A percentile compares a stretch with the other conserved stretches of the same genome.
phyloP scores from a whole-genome alignment of 2,797 vertebrate genomes.

The Cryptoprocta ferox region DNA sequence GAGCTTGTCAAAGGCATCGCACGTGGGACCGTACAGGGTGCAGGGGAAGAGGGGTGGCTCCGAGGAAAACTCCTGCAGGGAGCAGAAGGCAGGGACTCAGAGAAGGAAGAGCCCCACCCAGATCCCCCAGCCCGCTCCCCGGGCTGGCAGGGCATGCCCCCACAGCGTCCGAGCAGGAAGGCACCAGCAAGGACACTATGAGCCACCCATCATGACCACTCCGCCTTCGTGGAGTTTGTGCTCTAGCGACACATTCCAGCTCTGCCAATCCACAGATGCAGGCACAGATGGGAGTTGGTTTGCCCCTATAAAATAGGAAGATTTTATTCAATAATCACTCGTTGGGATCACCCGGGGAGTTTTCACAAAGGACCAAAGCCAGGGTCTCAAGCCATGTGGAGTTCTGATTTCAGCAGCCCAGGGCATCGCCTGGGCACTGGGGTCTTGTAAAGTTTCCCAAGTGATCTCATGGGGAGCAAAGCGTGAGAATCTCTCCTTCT shows the following conservation, averaged over 20 bases:
- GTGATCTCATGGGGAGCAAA: neutral
- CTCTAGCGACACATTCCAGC: no score
- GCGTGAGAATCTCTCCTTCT: neutral
- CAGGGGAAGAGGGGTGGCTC: neutral
- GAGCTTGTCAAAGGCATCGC: constrained; percentile 32
- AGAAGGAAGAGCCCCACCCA: neutral
- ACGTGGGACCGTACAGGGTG: constrained; percentile 30
- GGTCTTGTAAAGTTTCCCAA: neutral
- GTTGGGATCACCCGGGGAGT: neutral
- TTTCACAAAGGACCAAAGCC: neutral
- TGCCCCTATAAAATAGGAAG: neutral
- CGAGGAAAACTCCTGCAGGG: constrained; percentile 19
- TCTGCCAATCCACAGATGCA: neutral
- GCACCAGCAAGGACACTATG: neutral
- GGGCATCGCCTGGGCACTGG: fast-evolving
- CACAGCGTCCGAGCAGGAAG: neutral
- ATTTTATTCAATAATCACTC: neutral
- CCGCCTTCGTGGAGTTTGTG: neutral
- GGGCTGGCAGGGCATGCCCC: neutral
- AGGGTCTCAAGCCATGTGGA: neutral
- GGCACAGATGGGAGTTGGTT: neutral
- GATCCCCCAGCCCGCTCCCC: neutral
- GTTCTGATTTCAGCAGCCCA: neutral
- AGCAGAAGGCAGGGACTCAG: neutral
- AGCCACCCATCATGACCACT: neutral